Conservation (phyloP, 2,888 invertebrate genomes). For the Aromia moschata region DNA sequence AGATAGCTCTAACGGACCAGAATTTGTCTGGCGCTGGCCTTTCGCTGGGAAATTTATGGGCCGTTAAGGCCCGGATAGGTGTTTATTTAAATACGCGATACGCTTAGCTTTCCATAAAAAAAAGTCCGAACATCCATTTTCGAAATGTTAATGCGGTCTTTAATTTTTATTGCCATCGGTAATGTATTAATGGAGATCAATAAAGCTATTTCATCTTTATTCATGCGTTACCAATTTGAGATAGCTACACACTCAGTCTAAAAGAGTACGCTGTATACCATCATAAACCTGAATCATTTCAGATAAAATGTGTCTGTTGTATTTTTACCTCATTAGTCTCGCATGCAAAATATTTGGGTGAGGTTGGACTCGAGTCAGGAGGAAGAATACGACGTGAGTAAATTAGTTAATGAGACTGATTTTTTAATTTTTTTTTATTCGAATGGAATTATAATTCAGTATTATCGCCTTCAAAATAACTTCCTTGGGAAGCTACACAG, state of each 20-base stretch:
- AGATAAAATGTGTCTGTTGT: no score
- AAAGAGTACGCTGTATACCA: not conserved
- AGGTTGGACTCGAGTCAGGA: no score
- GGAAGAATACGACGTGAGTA: no score
- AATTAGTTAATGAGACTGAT: no score
- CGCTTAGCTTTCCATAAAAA: conserved; percentile 19
- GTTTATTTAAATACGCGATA: conserved; percentile 26
- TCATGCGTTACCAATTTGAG: conserved; percentile 25
- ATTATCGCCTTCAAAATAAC: no score
- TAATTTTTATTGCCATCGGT: conserved; percentile 17
- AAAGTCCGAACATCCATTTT: conserved; percentile 17
- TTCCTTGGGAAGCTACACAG: no score
- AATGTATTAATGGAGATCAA: conserved; percentile 18
- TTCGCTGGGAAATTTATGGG: conserved; percentile 19
- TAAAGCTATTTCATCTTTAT: conserved; percentile 24
- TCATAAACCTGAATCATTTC: no score
- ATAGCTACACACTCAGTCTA: not conserved
- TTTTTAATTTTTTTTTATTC: no score
- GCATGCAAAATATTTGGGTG: no score
- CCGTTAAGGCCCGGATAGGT: conserved; percentile 14
- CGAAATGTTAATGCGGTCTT: conserved; percentile 22
- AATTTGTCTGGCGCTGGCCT: conserved; percentile 35
- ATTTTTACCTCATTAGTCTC: no score
- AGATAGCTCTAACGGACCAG: conserved; percentile 36
- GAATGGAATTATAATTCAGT: no score